Evolutionary conservation across 1,140 invertebrate species (phyloP), one percentile per base, ranked within the genome.

Genomic region (Aphaenogaster floridana): DNA sequence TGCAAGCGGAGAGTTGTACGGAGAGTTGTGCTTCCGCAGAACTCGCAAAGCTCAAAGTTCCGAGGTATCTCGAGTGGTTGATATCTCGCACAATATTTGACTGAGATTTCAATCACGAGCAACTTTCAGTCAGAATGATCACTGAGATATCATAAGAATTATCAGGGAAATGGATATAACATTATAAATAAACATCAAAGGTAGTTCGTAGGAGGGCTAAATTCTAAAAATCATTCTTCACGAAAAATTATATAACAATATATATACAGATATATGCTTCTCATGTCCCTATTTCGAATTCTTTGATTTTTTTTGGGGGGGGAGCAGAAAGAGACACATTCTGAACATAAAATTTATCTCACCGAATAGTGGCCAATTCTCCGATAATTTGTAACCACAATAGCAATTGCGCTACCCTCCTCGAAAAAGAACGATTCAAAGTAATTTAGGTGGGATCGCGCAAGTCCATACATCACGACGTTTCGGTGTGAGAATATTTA

Each of bases 401-500:
- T 79, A 92, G 93, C 92, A 93, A 95, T 94, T 93, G 93, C 92
- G 91, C 88, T 88, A 87, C 78, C 80, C 83, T 79, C 92, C 74
- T 94, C 39, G 94, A 95, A 95, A 95, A 95, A 95, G 94, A 91
- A 92, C 92, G 92, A 94, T 95, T 93, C 91, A 90, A 94, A 95
- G 95, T 95, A 95, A 95, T 95, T 95, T 95, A 95, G 89, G 90
- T 77, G 69, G 85, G 69, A 71, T 80, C 90, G 87, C 64, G 86
- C 90, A 85, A 86, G 61, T 91, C 88, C 89, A 95, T 95, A 95
- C 92, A 95, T 95, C 95, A 95, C 93, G 90, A 88, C 13, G 91
- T 89, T 94, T 93, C 93, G 89, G 93, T 91, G 92, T 90, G 94
- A 94, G 95, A 95, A 95, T 95, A 95, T 95, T 95, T 94, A 94